A percentile compares a stretch with the other conserved stretches of the same genome.
Conservation (phyloP, 2,888 invertebrate species). For the Lasius fuliginosus region DNA sequence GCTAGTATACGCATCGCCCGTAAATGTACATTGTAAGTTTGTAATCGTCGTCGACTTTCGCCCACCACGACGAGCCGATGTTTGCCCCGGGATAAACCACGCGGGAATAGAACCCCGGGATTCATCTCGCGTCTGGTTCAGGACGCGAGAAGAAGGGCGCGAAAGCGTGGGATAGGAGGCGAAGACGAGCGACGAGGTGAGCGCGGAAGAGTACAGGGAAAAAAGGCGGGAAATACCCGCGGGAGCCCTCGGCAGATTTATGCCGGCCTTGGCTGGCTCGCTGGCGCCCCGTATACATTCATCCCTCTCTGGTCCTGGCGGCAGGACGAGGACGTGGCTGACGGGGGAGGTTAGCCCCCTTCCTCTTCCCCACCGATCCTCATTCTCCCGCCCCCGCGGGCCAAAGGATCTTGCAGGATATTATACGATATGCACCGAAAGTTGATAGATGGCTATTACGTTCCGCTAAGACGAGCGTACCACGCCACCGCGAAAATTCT, state of each 20-base stretch:
- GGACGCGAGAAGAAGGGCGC: conserved; percentile 58
- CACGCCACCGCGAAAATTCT: conserved; percentile 58
- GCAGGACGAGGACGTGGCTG: conserved; percentile 35
- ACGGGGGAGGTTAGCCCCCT: conserved; percentile 40
- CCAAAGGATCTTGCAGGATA: conserved; percentile 81
- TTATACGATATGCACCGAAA: conserved; percentile 83
- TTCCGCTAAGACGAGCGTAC: conserved; percentile 79
- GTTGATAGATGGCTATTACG: conserved; percentile 84
- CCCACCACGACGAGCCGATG: conserved; percentile 61
- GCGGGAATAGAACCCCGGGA: conserved; percentile 84
- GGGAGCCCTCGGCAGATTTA: conserved; percentile 85
- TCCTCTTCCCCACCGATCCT: conserved; percentile 41
- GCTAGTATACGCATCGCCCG: neutral
- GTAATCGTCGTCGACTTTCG: conserved; percentile 55
- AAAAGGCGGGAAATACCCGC: conserved; percentile 83
- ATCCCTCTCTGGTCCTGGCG: conserved; percentile 58
- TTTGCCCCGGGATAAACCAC: conserved; percentile 79
- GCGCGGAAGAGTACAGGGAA: conserved; percentile 59
- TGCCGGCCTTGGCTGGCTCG: conserved; percentile 78
- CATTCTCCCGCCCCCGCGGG: conserved; percentile 59
- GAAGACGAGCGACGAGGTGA: conserved; percentile 50
- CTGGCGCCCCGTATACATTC: conserved; percentile 71
- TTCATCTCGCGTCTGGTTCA: conserved; percentile 82
- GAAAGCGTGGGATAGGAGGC: conserved; percentile 50
- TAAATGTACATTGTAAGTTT: conserved; percentile 49